Conservation (phyloP, 2,888 invertebrate genomes). For the Tachystola acroxantha region DNA sequence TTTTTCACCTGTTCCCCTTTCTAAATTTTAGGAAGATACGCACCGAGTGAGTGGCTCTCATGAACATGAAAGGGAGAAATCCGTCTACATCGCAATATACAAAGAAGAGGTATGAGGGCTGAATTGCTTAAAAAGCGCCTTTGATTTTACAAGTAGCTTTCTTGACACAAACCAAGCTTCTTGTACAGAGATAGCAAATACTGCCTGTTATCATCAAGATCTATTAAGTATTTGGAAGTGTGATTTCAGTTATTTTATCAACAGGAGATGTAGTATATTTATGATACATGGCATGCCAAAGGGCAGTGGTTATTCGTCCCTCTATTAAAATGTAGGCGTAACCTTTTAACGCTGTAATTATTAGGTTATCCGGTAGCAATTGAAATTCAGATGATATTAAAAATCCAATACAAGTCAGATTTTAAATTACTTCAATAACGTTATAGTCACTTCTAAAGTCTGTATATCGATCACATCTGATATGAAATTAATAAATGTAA, state of each 20-base stretch:
- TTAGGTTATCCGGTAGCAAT: neutral
- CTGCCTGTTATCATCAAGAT: neutral
- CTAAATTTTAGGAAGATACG: conserved; percentile 24
- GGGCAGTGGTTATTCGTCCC: no score
- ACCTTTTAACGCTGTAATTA: neutral
- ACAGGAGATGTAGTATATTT: no score
- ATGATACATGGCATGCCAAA: no score
- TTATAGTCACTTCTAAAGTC: no score
- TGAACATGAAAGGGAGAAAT: conserved; percentile 32
- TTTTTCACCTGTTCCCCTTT: no score
- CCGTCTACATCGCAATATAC: conserved; percentile 5
- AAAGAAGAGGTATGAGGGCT: conserved; percentile 2
- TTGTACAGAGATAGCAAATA: no score
- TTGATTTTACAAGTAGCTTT: neutral
- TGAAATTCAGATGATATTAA: neutral
- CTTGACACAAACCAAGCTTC: neutral
- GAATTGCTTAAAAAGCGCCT: conserved; percentile 4
- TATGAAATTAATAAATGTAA: no score
- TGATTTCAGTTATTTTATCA: no score
- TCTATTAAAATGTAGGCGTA: neutral
- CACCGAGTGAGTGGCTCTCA: conserved; percentile 36
- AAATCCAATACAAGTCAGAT: neutral
- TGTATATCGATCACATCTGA: no score
- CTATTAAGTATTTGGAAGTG: neutral
- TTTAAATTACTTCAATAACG: no score